Conservation (phyloP, 2,797 vertebrate species). For the Lagodon rhomboides region DNA sequence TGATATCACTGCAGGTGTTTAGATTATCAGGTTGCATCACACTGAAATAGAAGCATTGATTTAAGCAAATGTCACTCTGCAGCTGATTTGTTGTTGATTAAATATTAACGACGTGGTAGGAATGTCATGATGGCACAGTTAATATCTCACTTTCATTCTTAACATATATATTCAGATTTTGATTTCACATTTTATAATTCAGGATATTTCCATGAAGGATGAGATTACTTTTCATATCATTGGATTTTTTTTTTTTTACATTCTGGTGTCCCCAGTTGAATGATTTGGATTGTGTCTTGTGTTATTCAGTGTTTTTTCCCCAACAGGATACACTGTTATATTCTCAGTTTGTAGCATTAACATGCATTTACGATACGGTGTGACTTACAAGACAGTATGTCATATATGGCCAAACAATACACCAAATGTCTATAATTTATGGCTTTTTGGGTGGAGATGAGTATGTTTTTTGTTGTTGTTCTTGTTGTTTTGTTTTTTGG, state of each 20-base stretch:
- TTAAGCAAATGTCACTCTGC: slow-evolving; percentile 25
- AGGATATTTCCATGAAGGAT: neutral
- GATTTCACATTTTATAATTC: neutral
- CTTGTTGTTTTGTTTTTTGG: too few relatives aligned
- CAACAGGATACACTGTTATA: slow-evolving; percentile 17
- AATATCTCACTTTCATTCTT: slow-evolving; percentile 2
- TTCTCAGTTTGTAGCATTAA: slow-evolving; percentile 40
- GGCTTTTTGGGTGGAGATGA: neutral
- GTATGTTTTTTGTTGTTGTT: neutral
- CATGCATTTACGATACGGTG: slow-evolving; percentile 24
- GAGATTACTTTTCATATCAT: neutral
- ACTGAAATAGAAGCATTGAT: slow-evolving; percentile 16
- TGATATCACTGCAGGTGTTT: slow-evolving; percentile 7
- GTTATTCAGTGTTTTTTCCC: slow-evolving; percentile 40
- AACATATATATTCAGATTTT: neutral
- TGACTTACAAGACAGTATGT: slow-evolving; percentile 15
- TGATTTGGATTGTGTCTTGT: slow-evolving; percentile 16
- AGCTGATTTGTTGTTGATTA: slow-evolving; percentile 12
- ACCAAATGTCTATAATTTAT: slow-evolving; percentile 20
- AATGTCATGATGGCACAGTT: slow-evolving; percentile 6
- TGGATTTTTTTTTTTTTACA: neutral
- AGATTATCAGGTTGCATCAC: slow-evolving; percentile 6
- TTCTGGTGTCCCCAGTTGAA: slow-evolving; percentile 10
- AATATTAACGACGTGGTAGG: slow-evolving; percentile 13
- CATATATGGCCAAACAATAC: neutral